Evolutionary conservation across 2,113 vertebrate species (phyloP), one percentile per base, ranked within the genome.

Genomic region (Catagonus wagneri): DNA sequence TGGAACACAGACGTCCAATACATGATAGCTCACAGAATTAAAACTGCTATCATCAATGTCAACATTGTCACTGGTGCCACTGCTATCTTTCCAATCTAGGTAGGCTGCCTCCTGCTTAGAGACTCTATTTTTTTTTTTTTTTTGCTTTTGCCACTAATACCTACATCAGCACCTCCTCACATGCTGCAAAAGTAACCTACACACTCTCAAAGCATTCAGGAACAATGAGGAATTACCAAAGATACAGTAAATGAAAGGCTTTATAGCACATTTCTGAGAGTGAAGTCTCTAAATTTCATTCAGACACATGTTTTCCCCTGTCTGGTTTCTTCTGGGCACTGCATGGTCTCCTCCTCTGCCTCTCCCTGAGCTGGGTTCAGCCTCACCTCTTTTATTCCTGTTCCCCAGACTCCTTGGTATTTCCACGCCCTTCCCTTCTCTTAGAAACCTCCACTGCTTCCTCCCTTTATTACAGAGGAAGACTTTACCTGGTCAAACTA

Each of bases 171-270:
- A 74, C 23, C 76, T 63, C n/a, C 44, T 74, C 17, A 75, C 12
- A 78, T 58, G n/a, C 32, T 52, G 11, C 6, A 93, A 72, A 89
- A 32, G 25, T 56, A 90, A 85, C 4, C 9, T 23, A 54, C 4
- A 39, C 25, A 20, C 16, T 58, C 39, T 44, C 19, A 36, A 80
- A 87, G 27, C 52, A 83, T 75, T 75, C 22, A 75, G 19, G 32
- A 92, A 50, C 76, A 78, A 71, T 22, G 34, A 27, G 83, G 69
- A 88, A 87, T 69, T 90, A 66, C 22, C 11, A 39, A 96, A 50
- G n/a, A 88, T 15, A 60, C 1, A 14, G 36, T n/a, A 74, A 83
- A 83, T 29, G 22, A 78, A 93, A 89, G 50, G 22, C 39, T 66
- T 93, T 22, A 12, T 20, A 54, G 63, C 63, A 66, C 15, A 56